Evolutionary conservation across 1,140 invertebrate genomes (phyloP).

Genomic region (Berghia stephanieae): DNA sequence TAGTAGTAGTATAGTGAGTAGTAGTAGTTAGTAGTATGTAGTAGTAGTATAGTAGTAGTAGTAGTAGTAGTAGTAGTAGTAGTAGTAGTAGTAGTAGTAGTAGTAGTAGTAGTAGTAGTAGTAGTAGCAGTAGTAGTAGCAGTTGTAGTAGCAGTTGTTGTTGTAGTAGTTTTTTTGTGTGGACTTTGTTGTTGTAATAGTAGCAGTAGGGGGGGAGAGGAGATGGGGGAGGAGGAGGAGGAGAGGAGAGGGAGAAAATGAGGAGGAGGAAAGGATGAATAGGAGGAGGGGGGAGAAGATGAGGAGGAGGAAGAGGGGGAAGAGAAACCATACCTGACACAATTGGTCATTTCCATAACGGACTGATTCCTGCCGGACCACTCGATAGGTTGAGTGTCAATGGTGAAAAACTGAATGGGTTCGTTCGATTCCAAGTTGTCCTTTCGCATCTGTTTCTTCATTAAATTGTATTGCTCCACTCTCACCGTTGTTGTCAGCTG

Average conservation of each 20-base stretch:
- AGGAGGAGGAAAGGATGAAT: too few species aligned
- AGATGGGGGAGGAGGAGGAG: too few species aligned
- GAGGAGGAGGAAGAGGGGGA: background rate
- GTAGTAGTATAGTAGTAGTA: too few species aligned
- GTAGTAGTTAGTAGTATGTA: too few species aligned
- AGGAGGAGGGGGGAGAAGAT: too few species aligned
- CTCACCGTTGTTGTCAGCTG: conserved; percentile 93
- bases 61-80: background rate
- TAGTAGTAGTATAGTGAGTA: too few species aligned
- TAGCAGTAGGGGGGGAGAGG: too few species aligned
- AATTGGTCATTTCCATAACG: conserved; percentile 74
- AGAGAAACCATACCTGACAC: conserved; percentile 53
- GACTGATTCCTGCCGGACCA: conserved; percentile 87
- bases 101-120: background rate
- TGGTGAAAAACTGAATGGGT: too few species aligned
- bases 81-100: conserved; percentile 3
- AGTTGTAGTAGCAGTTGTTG: background rate
- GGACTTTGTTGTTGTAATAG: background rate
- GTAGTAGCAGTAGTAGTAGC: background rate
- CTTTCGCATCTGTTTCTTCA: conserved; percentile 75
- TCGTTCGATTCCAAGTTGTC: too few species aligned
- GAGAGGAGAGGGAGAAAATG: too few species aligned
- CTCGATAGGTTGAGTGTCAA: too few species aligned
- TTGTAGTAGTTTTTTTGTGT: conserved; percentile 7
- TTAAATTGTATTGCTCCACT: conserved; percentile 85